Conservation (phyloP, 2,797 vertebrate species). For the Coregonus suidteri region DNA sequence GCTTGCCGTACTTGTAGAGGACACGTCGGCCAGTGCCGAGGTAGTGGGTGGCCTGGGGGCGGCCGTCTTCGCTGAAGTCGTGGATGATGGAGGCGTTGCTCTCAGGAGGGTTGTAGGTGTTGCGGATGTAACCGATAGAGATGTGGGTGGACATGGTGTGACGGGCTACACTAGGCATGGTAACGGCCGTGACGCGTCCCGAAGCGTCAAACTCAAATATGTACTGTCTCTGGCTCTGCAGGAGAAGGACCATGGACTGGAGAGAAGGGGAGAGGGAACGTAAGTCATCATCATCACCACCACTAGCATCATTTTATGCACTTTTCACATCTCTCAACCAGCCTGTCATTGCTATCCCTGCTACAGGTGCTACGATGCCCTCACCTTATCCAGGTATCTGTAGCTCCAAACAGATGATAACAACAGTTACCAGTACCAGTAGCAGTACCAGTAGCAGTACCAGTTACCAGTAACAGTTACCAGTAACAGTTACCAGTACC, state of each 20-base stretch:
- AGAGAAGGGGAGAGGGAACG: neutral
- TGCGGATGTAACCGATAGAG: constrained; percentile 95
- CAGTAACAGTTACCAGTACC: too few species aligned
- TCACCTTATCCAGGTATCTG: constrained; percentile 79
- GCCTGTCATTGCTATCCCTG: neutral
- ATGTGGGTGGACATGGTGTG: constrained; percentile 98
- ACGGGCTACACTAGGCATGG: constrained; percentile 97
- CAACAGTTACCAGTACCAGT: too few species aligned
- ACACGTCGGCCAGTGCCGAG: constrained; percentile 93
- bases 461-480: too few species aligned
- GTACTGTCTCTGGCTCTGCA: constrained; percentile 97
- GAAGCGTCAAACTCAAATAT: constrained; percentile 96
- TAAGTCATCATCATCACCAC: neutral
- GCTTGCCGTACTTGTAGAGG: constrained; percentile 98
- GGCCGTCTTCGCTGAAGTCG: constrained; percentile 93
- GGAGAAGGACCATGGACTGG: constrained; percentile 96
- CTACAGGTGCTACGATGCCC: constrained; percentile 15
- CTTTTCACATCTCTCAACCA: neutral
- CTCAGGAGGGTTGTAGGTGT: constrained; percentile 96
- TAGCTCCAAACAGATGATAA: too few species aligned
- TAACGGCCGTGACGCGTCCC: constrained; percentile 91
- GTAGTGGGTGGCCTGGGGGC: constrained; percentile 89
- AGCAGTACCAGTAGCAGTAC: too few species aligned
- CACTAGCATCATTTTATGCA: neutral
- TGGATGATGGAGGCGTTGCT: constrained; percentile 97